A percentile compares a stretch with the other conserved stretches of the same genome.
phyloP scores from a whole-genome alignment of 2,888 invertebrate species.

The Leptopterna dolabrata region DNA sequence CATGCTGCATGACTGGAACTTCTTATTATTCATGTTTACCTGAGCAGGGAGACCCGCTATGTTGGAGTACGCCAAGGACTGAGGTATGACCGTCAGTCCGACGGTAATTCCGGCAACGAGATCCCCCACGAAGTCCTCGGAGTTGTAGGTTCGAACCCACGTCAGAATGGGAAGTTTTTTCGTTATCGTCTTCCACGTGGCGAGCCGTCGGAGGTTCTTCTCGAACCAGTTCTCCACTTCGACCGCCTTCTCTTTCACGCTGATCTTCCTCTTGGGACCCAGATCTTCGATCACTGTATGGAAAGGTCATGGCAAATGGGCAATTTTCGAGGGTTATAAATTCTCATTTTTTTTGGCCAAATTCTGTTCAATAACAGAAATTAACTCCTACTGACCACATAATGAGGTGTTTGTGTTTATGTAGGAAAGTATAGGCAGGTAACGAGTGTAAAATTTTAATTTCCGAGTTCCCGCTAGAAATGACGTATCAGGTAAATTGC shows the following conservation, averaged over 20 bases:
- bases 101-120: conserved; percentile 92
- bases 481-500: too few species aligned
- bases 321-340: too few species aligned
- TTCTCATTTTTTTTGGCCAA: too few species aligned
- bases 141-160: conserved; percentile 84
- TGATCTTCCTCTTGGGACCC: conserved; percentile 65
- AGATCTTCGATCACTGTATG: conserved; percentile 69
- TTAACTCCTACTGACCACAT: too few species aligned
- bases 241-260: conserved; percentile 65
- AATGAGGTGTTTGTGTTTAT: too few species aligned
- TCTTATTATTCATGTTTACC: conserved; percentile 66
- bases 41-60: conserved; percentile 82
- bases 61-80: conserved; percentile 84
- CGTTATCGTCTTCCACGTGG: conserved; percentile 78
- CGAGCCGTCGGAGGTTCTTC: conserved; percentile 68
- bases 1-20: too few species aligned
- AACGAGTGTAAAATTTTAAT: too few species aligned
- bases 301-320: neutral
- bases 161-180: conserved; percentile 79
- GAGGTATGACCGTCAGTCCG: conserved; percentile 93
- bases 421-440: too few species aligned
- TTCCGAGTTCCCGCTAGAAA: too few species aligned
- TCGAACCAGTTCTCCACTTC: conserved; percentile 68
- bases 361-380: too few species aligned
- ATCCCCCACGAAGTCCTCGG: conserved; percentile 82